Conservation (phyloP, 2,797 vertebrate genomes). For the Hephaestus fuliginosus region DNA sequence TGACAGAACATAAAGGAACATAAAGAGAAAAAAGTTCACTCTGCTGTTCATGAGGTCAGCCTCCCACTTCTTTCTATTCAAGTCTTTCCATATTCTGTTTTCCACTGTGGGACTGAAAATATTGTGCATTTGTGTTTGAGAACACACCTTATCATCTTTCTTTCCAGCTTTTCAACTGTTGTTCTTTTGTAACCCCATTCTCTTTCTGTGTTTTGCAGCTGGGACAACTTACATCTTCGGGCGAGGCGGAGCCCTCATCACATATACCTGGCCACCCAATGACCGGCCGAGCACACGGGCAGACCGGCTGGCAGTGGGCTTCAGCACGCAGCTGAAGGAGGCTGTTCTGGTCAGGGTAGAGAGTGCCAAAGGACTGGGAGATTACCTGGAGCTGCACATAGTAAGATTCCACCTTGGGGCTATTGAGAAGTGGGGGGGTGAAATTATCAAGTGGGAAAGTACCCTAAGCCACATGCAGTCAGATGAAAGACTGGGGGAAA, state of each 20-base stretch:
- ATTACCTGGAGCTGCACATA: slow-evolving; percentile 95
- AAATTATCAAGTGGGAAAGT: not conserved
- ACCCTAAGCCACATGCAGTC: not conserved
- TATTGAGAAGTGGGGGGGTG: not conserved
- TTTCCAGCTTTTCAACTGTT: not conserved
- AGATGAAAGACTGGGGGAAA: not conserved
- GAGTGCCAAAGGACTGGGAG: slow-evolving; percentile 94
- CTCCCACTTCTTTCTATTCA: not conserved
- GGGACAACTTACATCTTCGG: slow-evolving; percentile 98
- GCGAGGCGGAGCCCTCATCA: slow-evolving; percentile 95
- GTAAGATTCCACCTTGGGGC: slow-evolving; percentile 83
- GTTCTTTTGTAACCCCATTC: not conserved
- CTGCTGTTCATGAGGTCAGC: not conserved
- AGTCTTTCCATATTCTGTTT: not conserved
- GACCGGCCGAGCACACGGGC: slow-evolving; percentile 96
- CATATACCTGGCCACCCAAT: slow-evolving; percentile 96
- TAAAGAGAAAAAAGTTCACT: not conserved
- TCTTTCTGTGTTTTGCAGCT: slow-evolving; percentile 79
- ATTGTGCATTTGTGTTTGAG: not conserved
- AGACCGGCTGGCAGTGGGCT: slow-evolving; percentile 96
- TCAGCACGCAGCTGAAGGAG: slow-evolving; percentile 95
- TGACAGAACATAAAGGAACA: not conserved
- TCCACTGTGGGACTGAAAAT: not conserved
- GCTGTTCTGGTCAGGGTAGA: slow-evolving; percentile 95
- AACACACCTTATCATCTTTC: not conserved